Evolutionary conservation across 2,113 vertebrate genomes (phyloP), one percentile per base, ranked within the genome.

Genomic region (Phycodurus eques): DNA sequence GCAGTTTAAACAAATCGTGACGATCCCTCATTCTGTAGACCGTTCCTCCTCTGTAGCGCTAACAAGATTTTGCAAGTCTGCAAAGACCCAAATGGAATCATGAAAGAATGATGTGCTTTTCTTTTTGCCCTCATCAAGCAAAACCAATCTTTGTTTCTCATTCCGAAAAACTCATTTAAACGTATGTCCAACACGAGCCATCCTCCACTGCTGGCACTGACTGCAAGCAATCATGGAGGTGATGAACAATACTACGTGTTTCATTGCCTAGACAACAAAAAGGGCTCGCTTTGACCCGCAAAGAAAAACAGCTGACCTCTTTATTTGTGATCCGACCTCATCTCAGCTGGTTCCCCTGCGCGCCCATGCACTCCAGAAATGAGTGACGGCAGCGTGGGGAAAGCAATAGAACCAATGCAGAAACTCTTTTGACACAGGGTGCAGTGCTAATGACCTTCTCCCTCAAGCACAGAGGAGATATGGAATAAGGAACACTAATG

Each of bases 401-500:
- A 73, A 62, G 31, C 33, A 47, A 67, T 72, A 78, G 65, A 80
- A 82, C 65, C 79, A 47, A 80, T 67, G 73, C 80, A 84, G 80
- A 85, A 73, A 81, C 75, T 87, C 78, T 70, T 77, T 80, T 84
- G 78, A 86, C 68, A 46, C 57, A 81, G 73, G 67, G 63, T 80
- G 75, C 75, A 53, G 84, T 80, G 80, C 72, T 87, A 88, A 87
- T 86, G 81, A 73, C 69, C 33, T 81, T 80, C 61, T 77, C 74
- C 82, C 81, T 70, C 31, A 73, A 84, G 80, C 79, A 70, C 74
- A 68, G 76, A 84, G 76, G 75, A 76, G 43, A 80, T 72, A 69
- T 54, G 74, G 7, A 63, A 43, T 81, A 73, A 81, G 73, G 80
- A 79, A 70, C 77, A 66, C 79, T 84, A 84, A 89, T 81, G 78